These are phyloP conservation scores for Tortricodes alternella DNA, from an alignment of 2,888 invertebrate genomes.

Conservation along the genomic window DNA sequence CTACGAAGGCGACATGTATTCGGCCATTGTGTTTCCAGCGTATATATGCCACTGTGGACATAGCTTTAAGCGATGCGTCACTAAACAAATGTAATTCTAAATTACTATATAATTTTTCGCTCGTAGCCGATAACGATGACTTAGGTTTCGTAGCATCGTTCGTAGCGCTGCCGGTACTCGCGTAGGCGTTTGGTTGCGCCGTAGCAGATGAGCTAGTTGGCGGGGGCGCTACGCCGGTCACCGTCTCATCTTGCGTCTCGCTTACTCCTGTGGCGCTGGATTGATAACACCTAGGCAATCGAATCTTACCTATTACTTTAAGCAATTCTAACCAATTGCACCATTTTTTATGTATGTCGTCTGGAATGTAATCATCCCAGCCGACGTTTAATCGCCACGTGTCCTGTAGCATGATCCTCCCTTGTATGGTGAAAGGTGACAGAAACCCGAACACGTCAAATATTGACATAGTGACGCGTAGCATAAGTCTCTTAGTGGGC, in stretches of 20 bases:
- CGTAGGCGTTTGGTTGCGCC: not conserved
- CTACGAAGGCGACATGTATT: not conserved
- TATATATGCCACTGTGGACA: not conserved
- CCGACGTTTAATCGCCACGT: not conserved
- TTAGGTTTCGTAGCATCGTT: not conserved
- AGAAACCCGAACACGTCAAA: too few relatives aligned
- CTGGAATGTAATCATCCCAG: not conserved
- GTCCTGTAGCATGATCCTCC: not conserved
- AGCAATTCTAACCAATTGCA: too few relatives aligned
- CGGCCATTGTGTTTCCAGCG: not conserved
- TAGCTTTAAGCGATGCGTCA: not conserved
- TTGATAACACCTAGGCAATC: not conserved
- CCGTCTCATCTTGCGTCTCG: not conserved
- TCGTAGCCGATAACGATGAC: not conserved
- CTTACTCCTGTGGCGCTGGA: not conserved
- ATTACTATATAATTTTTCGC: not conserved
- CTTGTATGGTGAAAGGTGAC: too few relatives aligned
- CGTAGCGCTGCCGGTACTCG: not conserved
- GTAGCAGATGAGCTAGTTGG: not conserved
- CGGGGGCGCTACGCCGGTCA: not conserved
- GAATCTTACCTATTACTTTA: not conserved
- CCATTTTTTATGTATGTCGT: not conserved
- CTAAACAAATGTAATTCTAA: not conserved
- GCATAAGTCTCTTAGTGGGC: too few relatives aligned
- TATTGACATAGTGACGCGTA: too few relatives aligned